These are phyloP conservation scores for Spea multiplicata DNA, from an alignment of 2,113 vertebrate species.

Conservation along the genomic window DNA sequence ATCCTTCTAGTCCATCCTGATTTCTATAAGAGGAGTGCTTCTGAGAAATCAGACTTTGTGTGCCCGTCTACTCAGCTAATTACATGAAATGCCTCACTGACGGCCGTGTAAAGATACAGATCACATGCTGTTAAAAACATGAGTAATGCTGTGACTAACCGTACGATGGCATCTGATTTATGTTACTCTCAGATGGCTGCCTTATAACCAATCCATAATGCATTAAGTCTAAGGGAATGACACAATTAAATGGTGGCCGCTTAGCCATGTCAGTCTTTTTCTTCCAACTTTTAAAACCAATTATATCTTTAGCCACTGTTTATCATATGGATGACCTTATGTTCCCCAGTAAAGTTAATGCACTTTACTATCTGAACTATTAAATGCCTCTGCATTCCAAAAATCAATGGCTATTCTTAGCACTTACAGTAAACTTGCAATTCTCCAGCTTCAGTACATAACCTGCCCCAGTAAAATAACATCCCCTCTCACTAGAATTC, in stretches of 20 bases:
- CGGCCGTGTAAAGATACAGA: background rate
- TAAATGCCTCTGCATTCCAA: too few species aligned
- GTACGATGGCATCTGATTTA: background rate
- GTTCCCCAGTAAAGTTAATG: too few species aligned
- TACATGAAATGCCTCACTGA: conserved; percentile 18
- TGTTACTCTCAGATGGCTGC: background rate
- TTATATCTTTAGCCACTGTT: too few species aligned
- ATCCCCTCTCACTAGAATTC: too few species aligned
- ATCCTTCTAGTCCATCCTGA: background rate
- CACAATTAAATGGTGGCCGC: background rate
- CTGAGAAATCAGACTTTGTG: background rate
- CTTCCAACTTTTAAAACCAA: background rate
- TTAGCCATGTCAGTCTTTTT: background rate
- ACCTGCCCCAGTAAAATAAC: too few species aligned
- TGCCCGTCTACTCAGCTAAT: conserved; percentile 15
- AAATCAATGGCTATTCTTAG: too few species aligned
- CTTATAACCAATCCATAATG: background rate
- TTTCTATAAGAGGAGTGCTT: conserved; percentile 3
- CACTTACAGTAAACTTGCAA: too few species aligned
- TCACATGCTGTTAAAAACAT: conserved; percentile 13
- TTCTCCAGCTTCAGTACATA: too few species aligned
- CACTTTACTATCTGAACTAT: too few species aligned
- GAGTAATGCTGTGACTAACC: conserved; percentile 5
- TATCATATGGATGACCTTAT: too few species aligned
- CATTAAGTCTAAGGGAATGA: background rate